phyloP scores from a whole-genome alignment of 1,140 invertebrate genomes.

The Grapholita molesta region DNA sequence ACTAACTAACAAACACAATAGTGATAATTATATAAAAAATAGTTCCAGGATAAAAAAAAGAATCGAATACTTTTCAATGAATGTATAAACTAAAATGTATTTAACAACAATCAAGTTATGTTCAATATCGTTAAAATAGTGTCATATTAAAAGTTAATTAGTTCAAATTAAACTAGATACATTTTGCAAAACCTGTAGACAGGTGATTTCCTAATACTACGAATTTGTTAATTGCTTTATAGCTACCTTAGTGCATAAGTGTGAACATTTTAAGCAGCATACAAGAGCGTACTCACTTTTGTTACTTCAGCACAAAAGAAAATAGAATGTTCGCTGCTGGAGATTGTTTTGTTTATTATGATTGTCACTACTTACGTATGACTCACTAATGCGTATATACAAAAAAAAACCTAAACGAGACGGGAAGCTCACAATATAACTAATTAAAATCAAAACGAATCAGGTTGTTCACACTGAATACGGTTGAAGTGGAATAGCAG shows the following conservation, averaged over 20 bases:
- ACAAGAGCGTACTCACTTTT: not conserved
- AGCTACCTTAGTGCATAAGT: not conserved
- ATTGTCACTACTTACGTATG: not conserved
- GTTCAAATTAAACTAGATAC: not conserved
- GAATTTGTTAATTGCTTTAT: not conserved
- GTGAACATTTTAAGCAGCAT: not conserved
- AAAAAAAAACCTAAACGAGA: slow-evolving; percentile 13
- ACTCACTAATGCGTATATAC: slow-evolving; percentile 1
- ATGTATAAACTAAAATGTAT: not conserved
- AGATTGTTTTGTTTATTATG: slow-evolving; percentile 18
- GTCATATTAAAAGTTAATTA: not conserved
- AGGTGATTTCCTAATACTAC: not conserved
- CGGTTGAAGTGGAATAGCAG: not conserved
- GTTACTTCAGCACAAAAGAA: not conserved
- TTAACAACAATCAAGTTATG: not conserved
- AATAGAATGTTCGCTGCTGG: not conserved
- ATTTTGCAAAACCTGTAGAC: not conserved
- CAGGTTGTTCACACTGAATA: not conserved
- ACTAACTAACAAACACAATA: no score
- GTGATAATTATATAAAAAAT: no score
- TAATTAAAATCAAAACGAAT: not conserved
- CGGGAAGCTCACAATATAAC: slow-evolving; percentile 25
- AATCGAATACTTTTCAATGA: no score
- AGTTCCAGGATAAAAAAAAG: no score
- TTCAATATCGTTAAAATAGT: not conserved